Evolutionary conservation across 92 coral and sea anemone species (phyloP), one percentile per base, ranked within the genome.

Genomic region (Bergia sp.): DNA sequence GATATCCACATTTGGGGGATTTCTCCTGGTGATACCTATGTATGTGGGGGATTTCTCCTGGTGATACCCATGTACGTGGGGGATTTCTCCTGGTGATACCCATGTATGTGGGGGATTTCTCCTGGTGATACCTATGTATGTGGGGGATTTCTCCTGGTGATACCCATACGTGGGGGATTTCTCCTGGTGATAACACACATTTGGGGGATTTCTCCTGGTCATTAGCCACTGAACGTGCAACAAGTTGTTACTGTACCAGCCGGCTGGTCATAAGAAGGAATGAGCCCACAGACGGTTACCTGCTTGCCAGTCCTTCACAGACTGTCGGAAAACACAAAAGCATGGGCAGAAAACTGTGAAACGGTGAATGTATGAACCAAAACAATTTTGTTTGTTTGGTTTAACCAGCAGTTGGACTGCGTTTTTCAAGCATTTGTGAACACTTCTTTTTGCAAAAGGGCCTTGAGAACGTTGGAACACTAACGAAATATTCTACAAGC

Each of bases 21-120:
- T 50, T 50, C 57, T 50, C 57, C 58, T 53, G 58, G 16, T 53
- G 10, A 10, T 53, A 53, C 16, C 58, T 0, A 29, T 29, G 29
- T 29, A 29, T 0, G 29, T 29, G 29, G 29, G 29, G 29, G 29
- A 29, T 29, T 29, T 0, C 29, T 29, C 29, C 29, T 29, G 29
- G 29, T 29, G 29, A 29, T 96, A 96, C 92, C 99, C 94, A 4
- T 92, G 29, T 29, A 94, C 76, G 81, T 92, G 29, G 85, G 98
- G 98, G 93, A 91, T 0, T 50, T 50, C 57, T 50, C 57, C 58
- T 53, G 58, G 16, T 53, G 10, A 10, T 96, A 96, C 92, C 99
- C 94, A 4, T 92, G 92, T 80, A 80, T 92, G 29, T 29, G 85
- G 98, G 29, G 29, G 0, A 29, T 29, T 29, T 29, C 29, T 29